Base-by-base conservation (phyloP, 2,888 invertebrate species). In the Anorthoa munda region DNA sequence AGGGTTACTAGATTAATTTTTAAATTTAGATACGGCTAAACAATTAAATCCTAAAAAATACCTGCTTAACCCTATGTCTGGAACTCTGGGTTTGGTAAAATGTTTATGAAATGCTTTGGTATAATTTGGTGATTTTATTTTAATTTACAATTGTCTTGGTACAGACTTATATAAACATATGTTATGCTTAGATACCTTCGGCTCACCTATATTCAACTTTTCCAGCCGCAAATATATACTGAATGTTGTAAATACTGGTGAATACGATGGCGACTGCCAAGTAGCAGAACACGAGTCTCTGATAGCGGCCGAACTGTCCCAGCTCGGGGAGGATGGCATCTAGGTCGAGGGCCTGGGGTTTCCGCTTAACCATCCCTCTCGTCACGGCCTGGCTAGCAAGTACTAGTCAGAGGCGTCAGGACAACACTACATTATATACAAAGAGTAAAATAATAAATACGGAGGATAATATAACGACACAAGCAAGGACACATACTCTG, bases 191-290 rank as follows among this genome's bases (percentile, higher is more conserved):
- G 17, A 12, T 4, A 72, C 53, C n/a, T 46, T 23, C 31, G 59
- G n/a, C 86, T 75, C 84, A 97, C 97, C 97, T 97, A 92, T 97
- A 96, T 17, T 92, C 86, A 12, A 95, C 86, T 60, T 91, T 90
- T 1, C 93, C 96, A 7, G 97, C 96, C 0, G 94, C 93, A 86
- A 97, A 97, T 46, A 97, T 93, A 81, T 96, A 97, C 81, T 96
- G 95, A n/a, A 95, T 90, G 73, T 95, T 95, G 83, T 95, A 95
- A 15, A 95, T 85, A 7, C 97, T 95, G 60, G 94, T 93, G 82
- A 96, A 93, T 63, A 96, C 79, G 12, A 97, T 91, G 1, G 96
- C 95, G 48, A 97, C n/a, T 58, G 94, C 89, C 31, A 97, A 92
- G 66, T 96, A 89, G 17, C 89, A 73, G 86, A 94, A 97, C 73